Percentiles rank a stretch among this genome's conserved stretches.
Conservation (phyloP, 1,140 invertebrate genomes). For the Rhopalosiphum maidis region DNA sequence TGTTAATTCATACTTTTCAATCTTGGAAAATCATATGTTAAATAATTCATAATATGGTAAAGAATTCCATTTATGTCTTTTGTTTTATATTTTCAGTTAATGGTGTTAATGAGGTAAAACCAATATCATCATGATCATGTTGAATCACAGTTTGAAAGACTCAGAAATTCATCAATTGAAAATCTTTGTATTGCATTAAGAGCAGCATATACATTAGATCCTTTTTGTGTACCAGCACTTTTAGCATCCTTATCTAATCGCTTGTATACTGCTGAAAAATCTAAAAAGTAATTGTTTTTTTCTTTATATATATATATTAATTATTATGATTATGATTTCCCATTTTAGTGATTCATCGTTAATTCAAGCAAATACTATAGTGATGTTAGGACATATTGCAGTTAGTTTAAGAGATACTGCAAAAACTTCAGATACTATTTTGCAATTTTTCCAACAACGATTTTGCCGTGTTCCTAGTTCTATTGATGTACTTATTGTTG, state of each 20-base stretch:
- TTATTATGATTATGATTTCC: conserved; percentile 24
- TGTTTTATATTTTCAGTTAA: conserved; percentile 31
- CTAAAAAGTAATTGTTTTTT: conserved; percentile 68
- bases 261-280: conserved; percentile 88
- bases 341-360: conserved; percentile 78
- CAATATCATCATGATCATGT: conserved; percentile 55
- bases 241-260: conserved; percentile 94
- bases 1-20: background rate
- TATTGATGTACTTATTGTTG: conserved; percentile 92
- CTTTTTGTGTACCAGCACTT: conserved; percentile 90
- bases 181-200: conserved; percentile 93
- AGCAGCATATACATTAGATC: conserved; percentile 85
- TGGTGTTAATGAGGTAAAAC: conserved; percentile 46
- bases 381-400: conserved; percentile 96
- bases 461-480: conserved; percentile 87
- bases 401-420: conserved; percentile 91
- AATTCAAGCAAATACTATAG: conserved; percentile 95
- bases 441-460: conserved; percentile 96
- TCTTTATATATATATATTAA: background rate
- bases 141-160: conserved; percentile 59
- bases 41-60: background rate
- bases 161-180: conserved; percentile 90
- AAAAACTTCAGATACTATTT: conserved; percentile 91
- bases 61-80: background rate
- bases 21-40: background rate